A percentile compares a stretch with the other conserved stretches of the same genome.
These are phyloP conservation scores for Lasioglossum albipes DNA, from an alignment of 1,140 invertebrate genomes.

Conservation along the genomic window DNA sequence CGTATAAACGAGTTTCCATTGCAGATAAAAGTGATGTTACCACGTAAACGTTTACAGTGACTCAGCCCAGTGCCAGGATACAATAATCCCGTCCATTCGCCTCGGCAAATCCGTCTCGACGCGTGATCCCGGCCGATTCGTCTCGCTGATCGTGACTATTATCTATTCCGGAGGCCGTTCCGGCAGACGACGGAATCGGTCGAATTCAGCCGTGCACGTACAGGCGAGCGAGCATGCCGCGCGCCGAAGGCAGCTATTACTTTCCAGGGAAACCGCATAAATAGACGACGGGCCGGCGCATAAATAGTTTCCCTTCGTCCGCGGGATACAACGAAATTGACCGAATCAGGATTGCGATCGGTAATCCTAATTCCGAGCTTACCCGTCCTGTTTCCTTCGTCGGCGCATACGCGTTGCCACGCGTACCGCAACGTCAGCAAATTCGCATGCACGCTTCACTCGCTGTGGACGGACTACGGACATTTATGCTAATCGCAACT, in stretches of 20 bases:
- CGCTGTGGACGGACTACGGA: neutral
- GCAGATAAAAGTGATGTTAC: too few relatives aligned
- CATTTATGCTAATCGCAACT: neutral
- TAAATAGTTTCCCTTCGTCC: conserved; percentile 28
- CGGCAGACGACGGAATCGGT: conserved; percentile 37
- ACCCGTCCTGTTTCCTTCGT: neutral
- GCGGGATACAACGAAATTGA: conserved; percentile 20
- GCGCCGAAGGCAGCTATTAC: conserved; percentile 34
- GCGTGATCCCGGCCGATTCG: conserved; percentile 44
- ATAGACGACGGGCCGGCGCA: conserved; percentile 16
- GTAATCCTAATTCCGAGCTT: conserved; percentile 13
- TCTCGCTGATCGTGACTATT: conserved; percentile 46
- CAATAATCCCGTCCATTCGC: conserved; percentile 19
- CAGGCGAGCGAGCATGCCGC: conserved; percentile 11
- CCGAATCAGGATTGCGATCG: conserved; percentile 15
- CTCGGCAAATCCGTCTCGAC: conserved; percentile 32
- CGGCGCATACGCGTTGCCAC: too few relatives aligned
- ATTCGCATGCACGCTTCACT: too few relatives aligned
- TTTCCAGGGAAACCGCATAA: conserved; percentile 37
- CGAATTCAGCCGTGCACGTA: conserved; percentile 26
- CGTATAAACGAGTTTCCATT: too few relatives aligned
- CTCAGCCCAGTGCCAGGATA: neutral
- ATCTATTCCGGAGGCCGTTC: conserved; percentile 37
- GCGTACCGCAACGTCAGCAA: too few relatives aligned
- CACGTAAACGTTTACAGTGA: neutral